These are phyloP conservation scores for Tauraco hartlaubi DNA, from an alignment of 2,797 vertebrate genomes.

Conservation along the genomic window DNA sequence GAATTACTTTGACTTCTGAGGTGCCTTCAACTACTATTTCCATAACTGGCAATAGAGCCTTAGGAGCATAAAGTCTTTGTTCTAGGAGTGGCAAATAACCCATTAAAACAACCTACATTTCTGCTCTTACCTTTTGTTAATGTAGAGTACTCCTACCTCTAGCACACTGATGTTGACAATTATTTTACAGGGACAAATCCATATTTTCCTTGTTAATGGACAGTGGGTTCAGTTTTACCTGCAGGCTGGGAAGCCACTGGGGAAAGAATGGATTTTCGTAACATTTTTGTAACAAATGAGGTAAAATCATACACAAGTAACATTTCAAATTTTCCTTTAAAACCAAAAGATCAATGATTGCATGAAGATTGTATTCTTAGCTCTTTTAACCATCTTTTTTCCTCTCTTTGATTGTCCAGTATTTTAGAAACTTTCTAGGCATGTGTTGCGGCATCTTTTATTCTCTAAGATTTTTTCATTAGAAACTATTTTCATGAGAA, in stretches of 20 bases:
- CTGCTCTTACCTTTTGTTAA: not conserved
- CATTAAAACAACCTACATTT: not conserved
- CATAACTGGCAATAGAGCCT: not conserved
- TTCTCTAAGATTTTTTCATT: not conserved
- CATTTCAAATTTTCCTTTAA: not conserved
- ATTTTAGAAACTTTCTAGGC: not conserved
- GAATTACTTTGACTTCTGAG: not conserved
- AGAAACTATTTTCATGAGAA: not conserved
- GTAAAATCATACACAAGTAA: not conserved
- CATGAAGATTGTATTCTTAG: not conserved
- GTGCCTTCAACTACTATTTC: not conserved
- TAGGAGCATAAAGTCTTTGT: not conserved
- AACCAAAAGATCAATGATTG: not conserved
- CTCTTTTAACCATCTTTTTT: not conserved
- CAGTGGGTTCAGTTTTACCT: not conserved
- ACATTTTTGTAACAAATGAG: not conserved
- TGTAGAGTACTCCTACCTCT: not conserved
- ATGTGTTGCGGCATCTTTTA: not conserved
- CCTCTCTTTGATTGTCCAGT: not conserved
- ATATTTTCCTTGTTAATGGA: not conserved
- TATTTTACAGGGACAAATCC: not conserved
- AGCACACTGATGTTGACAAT: not conserved
- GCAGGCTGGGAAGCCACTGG: not conserved
- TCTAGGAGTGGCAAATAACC: not conserved
- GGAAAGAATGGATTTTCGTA: not conserved